These are phyloP conservation scores for Caenorhabditis sp. DNA, from an alignment of 2,888 invertebrate species.

Conservation along the genomic window DNA sequence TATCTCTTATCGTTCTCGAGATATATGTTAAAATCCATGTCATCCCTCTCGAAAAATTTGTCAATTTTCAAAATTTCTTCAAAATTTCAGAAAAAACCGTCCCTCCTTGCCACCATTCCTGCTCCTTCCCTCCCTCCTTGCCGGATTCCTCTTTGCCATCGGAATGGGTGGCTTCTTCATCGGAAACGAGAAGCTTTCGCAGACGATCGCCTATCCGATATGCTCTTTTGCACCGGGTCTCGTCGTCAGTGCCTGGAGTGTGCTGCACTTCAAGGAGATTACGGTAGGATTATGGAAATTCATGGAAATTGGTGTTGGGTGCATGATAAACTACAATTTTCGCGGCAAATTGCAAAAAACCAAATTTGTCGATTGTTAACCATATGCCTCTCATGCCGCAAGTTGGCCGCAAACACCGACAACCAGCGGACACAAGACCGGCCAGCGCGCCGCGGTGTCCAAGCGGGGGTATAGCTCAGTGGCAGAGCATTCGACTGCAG, in stretches of 20 bases:
- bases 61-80: neutral
- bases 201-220: constrained; percentile 85
- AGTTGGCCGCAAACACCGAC: neutral
- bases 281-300: constrained; percentile 76
- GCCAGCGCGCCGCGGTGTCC: neutral
- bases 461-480: constrained; percentile 80
- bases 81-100: constrained; percentile 60
- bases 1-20: too few relatives aligned
- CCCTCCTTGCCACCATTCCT: constrained; percentile 81
- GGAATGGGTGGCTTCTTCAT: constrained; percentile 84
- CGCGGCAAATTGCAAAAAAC: too few relatives aligned
- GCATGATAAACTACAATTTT: too few relatives aligned
- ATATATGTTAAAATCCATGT: too few relatives aligned
- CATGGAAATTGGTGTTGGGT: neutral
- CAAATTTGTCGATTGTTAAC: too few relatives aligned
- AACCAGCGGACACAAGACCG: neutral
- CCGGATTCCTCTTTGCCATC: constrained; percentile 84
- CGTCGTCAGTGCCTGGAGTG: constrained; percentile 84
- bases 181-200: constrained; percentile 84
- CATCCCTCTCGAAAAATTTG: neutral
- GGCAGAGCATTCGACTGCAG: constrained; percentile 83
- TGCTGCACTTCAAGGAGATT: constrained; percentile 84
- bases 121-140: constrained; percentile 84
- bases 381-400: neutral
- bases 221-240: constrained; percentile 84